A percentile compares a stretch with the other conserved stretches of the same genome.
Evolutionary conservation across 2,888 invertebrate species (phyloP).

Genomic region (Tubiluchus corallicola): DNA sequence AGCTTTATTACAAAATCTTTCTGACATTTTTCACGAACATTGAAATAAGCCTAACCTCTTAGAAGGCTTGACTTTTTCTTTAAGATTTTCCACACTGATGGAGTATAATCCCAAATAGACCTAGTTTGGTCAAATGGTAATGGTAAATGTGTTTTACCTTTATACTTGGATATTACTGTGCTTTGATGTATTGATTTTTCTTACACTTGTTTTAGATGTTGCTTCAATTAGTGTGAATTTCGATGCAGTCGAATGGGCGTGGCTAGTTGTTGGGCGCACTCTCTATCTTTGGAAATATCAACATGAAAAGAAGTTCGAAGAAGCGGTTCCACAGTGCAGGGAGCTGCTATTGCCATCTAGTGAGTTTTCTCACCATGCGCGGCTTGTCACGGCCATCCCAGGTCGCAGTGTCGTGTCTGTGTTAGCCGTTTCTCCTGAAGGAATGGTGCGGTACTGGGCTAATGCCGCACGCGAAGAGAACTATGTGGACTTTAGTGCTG

Average conservation of each 20-base stretch:
- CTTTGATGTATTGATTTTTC: too few species aligned
- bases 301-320: conserved; percentile 12
- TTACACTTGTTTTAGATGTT: conserved; percentile 20
- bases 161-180: too few species aligned
- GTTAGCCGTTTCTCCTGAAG: conserved; percentile 81
- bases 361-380: conserved; percentile 54
- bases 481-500: conserved; percentile 61
- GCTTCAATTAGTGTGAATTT: conserved; percentile 39
- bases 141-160: too few species aligned
- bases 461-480: conserved; percentile 69
- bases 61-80: too few species aligned
- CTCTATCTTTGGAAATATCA: conserved; percentile 54
- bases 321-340: conserved; percentile 43
- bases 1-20: too few species aligned
- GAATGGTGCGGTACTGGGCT: conserved; percentile 78
- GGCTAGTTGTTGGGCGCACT: conserved; percentile 66
- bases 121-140: too few species aligned
- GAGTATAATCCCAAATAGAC: too few species aligned
- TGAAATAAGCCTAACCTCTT: too few species aligned
- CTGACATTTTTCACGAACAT: too few species aligned
- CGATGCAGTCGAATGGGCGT: conserved; percentile 52
- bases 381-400: conserved; percentile 50
- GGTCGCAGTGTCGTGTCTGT: conserved; percentile 38
- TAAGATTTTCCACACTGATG: too few species aligned
- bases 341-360: conserved; percentile 76